Evolutionary conservation across 1,140 invertebrate genomes (phyloP).

Genomic region (Lepidurus arcticus): DNA sequence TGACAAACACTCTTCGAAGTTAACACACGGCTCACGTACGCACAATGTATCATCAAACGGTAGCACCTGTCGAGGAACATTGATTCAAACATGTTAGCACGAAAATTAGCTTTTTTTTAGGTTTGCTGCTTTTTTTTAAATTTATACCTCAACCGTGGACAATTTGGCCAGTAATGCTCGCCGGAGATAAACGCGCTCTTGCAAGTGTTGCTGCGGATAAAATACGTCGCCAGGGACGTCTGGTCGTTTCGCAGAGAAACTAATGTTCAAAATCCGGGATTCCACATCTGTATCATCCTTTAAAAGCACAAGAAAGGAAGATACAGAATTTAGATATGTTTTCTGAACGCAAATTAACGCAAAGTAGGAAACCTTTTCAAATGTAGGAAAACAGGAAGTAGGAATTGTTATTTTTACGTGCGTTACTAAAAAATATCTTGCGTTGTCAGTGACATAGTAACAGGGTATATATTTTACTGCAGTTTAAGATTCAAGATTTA

Average conservation of each 20-base stretch:
- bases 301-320: conserved; percentile 26
- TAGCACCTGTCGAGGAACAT: conserved; percentile 57
- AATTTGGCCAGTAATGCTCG: conserved; percentile 74
- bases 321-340: too few species aligned
- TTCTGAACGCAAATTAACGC: too few species aligned
- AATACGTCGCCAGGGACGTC: conserved; percentile 66
- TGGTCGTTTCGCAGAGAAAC: conserved; percentile 79
- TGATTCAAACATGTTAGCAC: not conserved
- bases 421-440: too few species aligned
- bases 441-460: too few species aligned
- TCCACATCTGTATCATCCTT: conserved; percentile 81
- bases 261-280: conserved; percentile 84
- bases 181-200: conserved; percentile 90
- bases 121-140: conserved; percentile 16
- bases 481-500: too few species aligned
- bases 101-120: conserved; percentile 31
- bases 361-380: too few species aligned
- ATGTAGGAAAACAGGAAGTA: too few species aligned
- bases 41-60: conserved; percentile 97
- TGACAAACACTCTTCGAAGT: conserved; percentile 89
- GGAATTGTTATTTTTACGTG: too few species aligned
- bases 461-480: too few species aligned
- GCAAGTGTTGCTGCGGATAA: conserved; percentile 78
- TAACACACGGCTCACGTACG: conserved; percentile 89
- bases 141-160: conserved; percentile 71